Base-by-base conservation (phyloP, 2,888 invertebrate species). In the Latrodectus hesperus region DNA sequence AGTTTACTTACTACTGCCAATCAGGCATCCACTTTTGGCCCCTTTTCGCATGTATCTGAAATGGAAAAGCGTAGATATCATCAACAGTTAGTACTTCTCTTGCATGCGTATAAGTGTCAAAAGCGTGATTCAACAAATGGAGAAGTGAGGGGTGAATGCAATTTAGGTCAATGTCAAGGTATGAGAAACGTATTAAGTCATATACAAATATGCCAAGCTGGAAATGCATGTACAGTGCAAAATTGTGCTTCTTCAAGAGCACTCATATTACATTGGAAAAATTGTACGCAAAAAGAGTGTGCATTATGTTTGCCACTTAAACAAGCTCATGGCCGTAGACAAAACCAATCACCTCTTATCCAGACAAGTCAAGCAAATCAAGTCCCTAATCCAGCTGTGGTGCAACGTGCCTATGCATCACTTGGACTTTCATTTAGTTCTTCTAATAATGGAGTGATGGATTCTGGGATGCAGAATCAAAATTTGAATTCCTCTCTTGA, bases 141-240 rank as follows among this genome's bases (percentile, higher is more conserved):
- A 52, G 89, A 90, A 64, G 89, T 89, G 38, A 86, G 90, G 17
- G 73, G 90, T 17, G 73, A 93, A 91, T 99, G 99, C 93, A 95
- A 95, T 52, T 94, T 99, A 90, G 98, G 98, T 16, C 99, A 99
- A 92, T 99, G 99, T 93, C 96, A 97, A 92, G 99, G 99, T 5
- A 99, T 99, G 99, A 99, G 99, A 93, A 97, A 96, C 91, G 99
- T 99, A n/a, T 94, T 99, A 90, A 97, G 96, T 91, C 99, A 99
- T 92, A 99, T 99, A 99, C 98, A 98, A 90, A 96, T 96, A 14
- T 99, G 99, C 93, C 96, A 96, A 92, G 96, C 96, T 22, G 99
- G 99, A 26, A 97, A 96, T 92, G 95, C 95, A 91, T 98, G 98
- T 92, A 94, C 95, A 88, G 97, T 98, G 89, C 96, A 99, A 49